Conservation (phyloP, 2,113 vertebrate species). For the Chionis minor region DNA sequence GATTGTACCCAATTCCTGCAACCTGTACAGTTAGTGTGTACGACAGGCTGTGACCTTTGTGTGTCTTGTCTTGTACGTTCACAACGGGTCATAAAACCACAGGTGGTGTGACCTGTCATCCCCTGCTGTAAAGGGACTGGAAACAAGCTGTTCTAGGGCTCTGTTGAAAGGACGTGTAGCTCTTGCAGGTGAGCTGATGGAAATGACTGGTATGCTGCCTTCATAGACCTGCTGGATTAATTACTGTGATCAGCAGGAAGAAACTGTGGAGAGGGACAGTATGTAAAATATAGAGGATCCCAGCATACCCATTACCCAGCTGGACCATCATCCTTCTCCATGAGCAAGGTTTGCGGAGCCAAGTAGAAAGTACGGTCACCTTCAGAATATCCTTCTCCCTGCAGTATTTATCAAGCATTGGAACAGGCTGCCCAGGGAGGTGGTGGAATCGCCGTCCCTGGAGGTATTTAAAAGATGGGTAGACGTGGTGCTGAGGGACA, state of each 20-base stretch:
- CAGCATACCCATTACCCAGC: rapidly evolving
- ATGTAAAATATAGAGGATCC: background rate
- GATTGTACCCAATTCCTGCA: background rate
- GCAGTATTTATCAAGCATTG: background rate
- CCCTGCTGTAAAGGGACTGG: background rate
- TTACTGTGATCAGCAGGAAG: background rate
- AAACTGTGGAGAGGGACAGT: background rate
- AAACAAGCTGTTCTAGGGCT: background rate
- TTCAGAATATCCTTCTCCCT: background rate
- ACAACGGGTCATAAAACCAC: background rate
- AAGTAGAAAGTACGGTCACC: background rate
- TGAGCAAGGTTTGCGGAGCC: background rate
- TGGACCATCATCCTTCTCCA: rapidly evolving
- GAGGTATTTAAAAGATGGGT: too few species aligned
- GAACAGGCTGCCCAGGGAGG: too few species aligned
- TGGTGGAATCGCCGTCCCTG: too few species aligned
- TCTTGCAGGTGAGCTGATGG: background rate
- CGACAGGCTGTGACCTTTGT: background rate
- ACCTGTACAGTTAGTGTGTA: background rate
- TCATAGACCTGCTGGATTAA: background rate
- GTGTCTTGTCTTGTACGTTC: background rate
- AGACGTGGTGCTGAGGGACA: too few species aligned
- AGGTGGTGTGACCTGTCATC: background rate
- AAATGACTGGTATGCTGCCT: background rate
- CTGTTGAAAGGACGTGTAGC: background rate